Conservation (phyloP, 1,140 invertebrate genomes). For the Fopius arisanus region DNA sequence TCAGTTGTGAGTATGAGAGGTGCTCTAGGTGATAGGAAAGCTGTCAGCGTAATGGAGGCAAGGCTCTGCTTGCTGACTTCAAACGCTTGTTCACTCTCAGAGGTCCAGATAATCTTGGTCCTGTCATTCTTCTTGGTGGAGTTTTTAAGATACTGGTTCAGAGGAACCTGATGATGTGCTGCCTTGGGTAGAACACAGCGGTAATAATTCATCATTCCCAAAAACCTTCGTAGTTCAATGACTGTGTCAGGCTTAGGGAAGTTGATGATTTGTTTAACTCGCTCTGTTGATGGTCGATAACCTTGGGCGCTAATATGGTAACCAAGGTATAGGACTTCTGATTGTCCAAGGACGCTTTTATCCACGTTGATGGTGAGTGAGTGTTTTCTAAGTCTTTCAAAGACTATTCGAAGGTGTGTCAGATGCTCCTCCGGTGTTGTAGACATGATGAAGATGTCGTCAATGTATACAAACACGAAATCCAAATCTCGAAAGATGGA, state of each 20-base stretch:
- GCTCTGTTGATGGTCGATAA: too few species aligned
- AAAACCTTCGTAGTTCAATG: conserved; percentile 49
- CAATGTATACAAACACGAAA: conserved; percentile 26
- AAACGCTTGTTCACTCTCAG: conserved; percentile 47
- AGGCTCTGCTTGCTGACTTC: conserved; percentile 51
- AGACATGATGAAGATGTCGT: conserved; percentile 32
- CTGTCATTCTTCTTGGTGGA: conserved; percentile 42
- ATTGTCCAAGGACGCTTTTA: too few species aligned
- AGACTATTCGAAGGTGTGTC: too few species aligned
- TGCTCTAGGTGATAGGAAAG: conserved; percentile 36
- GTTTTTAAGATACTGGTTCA: conserved; percentile 37
- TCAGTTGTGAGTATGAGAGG: conserved; percentile 45
- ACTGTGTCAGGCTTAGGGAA: conserved; percentile 46
- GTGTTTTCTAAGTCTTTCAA: too few species aligned
- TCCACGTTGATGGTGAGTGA: too few species aligned
- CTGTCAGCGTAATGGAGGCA: conserved; percentile 39
- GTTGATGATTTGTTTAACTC: too few species aligned
- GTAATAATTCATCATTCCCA: conserved; percentile 60
- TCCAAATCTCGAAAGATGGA: conserved; percentile 18
- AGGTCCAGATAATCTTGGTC: conserved; percentile 46
- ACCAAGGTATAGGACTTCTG: too few species aligned
- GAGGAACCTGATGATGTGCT: conserved; percentile 35
- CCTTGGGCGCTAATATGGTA: too few species aligned
- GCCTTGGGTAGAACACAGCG: conserved; percentile 43
- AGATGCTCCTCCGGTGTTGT: conserved; percentile 24